Conservation (phyloP, 1,140 invertebrate species). For the Agrilus planipennis region DNA sequence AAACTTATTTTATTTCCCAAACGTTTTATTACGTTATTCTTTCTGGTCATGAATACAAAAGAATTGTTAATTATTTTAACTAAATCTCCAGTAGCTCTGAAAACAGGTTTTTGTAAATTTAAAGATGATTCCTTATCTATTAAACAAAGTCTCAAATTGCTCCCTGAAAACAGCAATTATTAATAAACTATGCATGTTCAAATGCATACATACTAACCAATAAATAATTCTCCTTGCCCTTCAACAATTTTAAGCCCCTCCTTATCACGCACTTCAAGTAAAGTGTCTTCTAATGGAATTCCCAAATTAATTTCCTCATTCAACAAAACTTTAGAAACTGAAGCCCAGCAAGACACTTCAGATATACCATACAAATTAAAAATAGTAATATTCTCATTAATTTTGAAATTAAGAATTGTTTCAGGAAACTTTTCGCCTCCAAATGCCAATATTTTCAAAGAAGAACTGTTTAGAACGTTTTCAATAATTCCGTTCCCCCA, state of each 20-base stretch:
- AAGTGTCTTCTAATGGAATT: constrained; percentile 46
- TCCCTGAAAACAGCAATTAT: constrained; percentile 37
- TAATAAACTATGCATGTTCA: neutral
- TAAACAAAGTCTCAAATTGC: constrained; percentile 46
- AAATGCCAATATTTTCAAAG: constrained; percentile 44
- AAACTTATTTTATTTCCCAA: constrained; percentile 58
- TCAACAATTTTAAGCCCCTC: constrained; percentile 21
- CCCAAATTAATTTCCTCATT: constrained; percentile 43
- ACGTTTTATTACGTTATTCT: constrained; percentile 57
- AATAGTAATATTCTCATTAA: constrained; percentile 38
- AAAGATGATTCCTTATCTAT: constrained; percentile 40
- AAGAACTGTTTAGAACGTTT: constrained; percentile 43
- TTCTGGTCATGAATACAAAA: constrained; percentile 52
- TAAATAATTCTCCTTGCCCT: constrained; percentile 45
- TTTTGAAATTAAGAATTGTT: constrained; percentile 29
- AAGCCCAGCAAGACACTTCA: constrained; percentile 76
- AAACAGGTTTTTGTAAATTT: constrained; percentile 34
- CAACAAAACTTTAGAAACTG: constrained; percentile 40
- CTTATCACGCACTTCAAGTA: constrained; percentile 39
- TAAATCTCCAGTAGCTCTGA: constrained; percentile 56
- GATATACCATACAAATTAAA: constrained; percentile 75
- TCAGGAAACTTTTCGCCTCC: constrained; percentile 50
- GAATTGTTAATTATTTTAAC: constrained; percentile 39
- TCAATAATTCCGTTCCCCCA: constrained; percentile 42
- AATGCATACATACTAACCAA: constrained; percentile 31